Conservation (phyloP, 2,888 invertebrate species). For the Cenopis cana region DNA sequence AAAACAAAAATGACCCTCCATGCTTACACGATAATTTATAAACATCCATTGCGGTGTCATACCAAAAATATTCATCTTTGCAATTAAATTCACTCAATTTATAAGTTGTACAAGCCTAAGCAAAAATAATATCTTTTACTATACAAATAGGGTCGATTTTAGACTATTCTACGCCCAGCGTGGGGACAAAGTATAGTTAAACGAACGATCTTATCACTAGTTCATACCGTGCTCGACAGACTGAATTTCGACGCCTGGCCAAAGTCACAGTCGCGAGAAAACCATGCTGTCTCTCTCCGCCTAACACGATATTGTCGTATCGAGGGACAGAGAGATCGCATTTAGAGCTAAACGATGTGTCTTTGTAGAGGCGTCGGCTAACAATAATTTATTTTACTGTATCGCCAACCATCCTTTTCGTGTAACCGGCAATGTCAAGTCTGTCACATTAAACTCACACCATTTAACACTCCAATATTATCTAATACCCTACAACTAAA, state of each 20-base stretch:
- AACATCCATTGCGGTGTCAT: conserved; percentile 73
- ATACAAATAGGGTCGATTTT: conserved; percentile 66
- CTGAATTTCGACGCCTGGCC: conserved; percentile 56
- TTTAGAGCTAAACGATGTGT: conserved; percentile 7
- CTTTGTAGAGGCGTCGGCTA: conserved; percentile 37
- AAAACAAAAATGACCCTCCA: conserved; percentile 23
- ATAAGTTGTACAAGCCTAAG: conserved; percentile 79
- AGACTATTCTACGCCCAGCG: conserved; percentile 54
- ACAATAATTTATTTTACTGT: conserved; percentile 17
- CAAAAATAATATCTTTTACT: conserved; percentile 82
- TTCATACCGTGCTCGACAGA: conserved; percentile 80
- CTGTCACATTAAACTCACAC: conserved; percentile 42
- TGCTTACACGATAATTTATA: conserved; percentile 48
- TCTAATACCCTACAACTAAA: conserved; percentile 61
- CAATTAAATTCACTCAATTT: conserved; percentile 70
- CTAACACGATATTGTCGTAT: neutral
- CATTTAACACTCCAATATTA: conserved; percentile 55
- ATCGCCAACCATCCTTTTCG: conserved; percentile 15
- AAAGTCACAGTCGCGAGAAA: conserved; percentile 50
- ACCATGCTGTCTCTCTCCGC: conserved; percentile 23
- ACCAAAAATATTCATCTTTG: conserved; percentile 81
- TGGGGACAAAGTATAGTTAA: conserved; percentile 56
- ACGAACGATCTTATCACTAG: conserved; percentile 64
- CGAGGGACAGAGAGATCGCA: conserved; percentile 14
- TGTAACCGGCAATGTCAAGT: conserved; percentile 30